Base-by-base conservation (phyloP, 2,113 vertebrate genomes). In the Anguilla rostrata region DNA sequence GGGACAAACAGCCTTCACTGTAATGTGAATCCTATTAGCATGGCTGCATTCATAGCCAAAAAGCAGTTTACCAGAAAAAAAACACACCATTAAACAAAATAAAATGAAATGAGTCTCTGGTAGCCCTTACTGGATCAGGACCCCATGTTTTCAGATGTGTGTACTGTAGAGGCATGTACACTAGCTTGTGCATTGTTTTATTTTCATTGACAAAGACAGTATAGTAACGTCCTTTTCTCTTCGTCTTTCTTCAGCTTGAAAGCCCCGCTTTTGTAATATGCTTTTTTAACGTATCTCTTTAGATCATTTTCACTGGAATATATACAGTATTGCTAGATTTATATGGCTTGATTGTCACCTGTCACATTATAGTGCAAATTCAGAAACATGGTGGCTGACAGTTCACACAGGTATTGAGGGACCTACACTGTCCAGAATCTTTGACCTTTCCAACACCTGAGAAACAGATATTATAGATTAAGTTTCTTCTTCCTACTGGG, bases 61-160 rank as follows among this genome's bases (percentile, higher is more conserved):
- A 26, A 71, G 2, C 26, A 71, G 9, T 75, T 75, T 75, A 9
- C 34, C 22, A 34, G 5, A 7, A 12, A 75, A 75, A 75, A 29
- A 15, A 56, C 53, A 66, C 18, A 26, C 18, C 8, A 26, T 66
- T 53, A 66, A 26, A 66, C 5, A 6, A 66, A 20, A 66, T 66
- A 6, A 66, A 66, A 26, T 22, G 18, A 22, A 20, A 66, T 22
- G 5, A 75, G 26, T 75, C 71, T 81, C 79, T 41, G 39, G 16
- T 81, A 81, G 16, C 79, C 41, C 41, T 81, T 81, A 81, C 79
- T 81, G 79, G 41, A 81, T 2, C 79, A 81, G 7, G 79, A 34
- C 39, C 79, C 79, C 22, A 2, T 15, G 39, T 43, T 81, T 81
- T 43, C 26, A 75, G 26, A 75, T 75, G 26, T 75, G n/a, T 9